Conservation (phyloP, 2,888 invertebrate genomes). For the Hydrotaea cyrtoneurina region DNA sequence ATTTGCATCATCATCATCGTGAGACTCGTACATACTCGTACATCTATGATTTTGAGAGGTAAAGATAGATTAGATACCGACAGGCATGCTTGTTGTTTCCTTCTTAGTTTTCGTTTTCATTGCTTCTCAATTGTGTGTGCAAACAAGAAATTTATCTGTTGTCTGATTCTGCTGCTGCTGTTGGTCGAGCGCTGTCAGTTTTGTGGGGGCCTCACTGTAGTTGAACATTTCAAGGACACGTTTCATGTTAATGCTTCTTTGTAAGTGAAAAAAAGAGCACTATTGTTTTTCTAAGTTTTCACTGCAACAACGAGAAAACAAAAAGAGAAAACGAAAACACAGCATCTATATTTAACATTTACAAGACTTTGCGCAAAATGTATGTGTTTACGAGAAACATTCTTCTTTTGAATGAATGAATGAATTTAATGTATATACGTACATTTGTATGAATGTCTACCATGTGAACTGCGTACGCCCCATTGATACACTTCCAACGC, state of each 20-base stretch:
- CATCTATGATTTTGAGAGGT: neutral
- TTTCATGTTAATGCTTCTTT: constrained; percentile 9
- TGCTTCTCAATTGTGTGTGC: too few relatives aligned
- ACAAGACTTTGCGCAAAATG: constrained; percentile 38
- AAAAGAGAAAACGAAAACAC: neutral
- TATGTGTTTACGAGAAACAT: constrained; percentile 8
- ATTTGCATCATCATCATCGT: too few relatives aligned
- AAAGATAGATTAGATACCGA: neutral
- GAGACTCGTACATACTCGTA: too few relatives aligned
- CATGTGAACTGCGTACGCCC: neutral
- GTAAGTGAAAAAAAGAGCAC: constrained; percentile 26
- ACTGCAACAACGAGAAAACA: neutral
- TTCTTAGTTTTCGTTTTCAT: neutral
- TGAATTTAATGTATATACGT: constrained; percentile 17
- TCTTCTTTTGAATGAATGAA: constrained; percentile 24
- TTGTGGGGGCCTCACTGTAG: constrained; percentile 17
- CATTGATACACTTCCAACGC: neutral
- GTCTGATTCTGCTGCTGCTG: neutral
- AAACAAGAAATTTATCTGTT: neutral
- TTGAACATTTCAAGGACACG: constrained; percentile 33
- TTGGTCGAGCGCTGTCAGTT: neutral
- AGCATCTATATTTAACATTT: constrained; percentile 41
- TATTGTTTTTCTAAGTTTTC: constrained; percentile 22
- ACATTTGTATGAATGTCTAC: neutral
- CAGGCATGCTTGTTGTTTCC: neutral